Percentiles rank a stretch among this genome's conserved stretches.
These are phyloP conservation scores for Scaptomyza caliginosa DNA, from an alignment of 2,888 invertebrate species.

Conservation along the genomic window DNA sequence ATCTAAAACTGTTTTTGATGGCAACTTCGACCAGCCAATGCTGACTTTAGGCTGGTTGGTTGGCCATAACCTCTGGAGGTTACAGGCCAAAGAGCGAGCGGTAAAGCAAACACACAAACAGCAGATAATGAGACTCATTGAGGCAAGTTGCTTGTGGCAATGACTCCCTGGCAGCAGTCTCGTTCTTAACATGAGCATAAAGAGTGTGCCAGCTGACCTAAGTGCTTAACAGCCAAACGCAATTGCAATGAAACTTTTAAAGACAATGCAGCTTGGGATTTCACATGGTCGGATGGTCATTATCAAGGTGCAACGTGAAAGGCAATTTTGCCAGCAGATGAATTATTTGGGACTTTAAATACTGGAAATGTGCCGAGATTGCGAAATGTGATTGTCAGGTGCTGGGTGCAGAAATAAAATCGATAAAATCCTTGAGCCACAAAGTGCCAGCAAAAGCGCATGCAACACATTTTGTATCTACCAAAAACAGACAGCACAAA, in stretches of 20 bases:
- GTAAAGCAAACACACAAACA: slow-evolving; percentile 33
- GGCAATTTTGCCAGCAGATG: slow-evolving; percentile 18
- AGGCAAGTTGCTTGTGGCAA: slow-evolving; percentile 40
- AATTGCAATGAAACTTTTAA: slow-evolving; percentile 27
- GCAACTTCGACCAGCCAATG: slow-evolving; percentile 15
- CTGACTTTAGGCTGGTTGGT: slow-evolving; percentile 25
- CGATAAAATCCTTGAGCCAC: slow-evolving; percentile 25
- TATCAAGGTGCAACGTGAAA: slow-evolving; percentile 5
- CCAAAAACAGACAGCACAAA: slow-evolving; percentile 7
- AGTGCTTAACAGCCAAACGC: slow-evolving; percentile 21
- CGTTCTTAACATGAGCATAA: slow-evolving; percentile 11
- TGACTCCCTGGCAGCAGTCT: slow-evolving; percentile 7
- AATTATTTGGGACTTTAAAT: slow-evolving; percentile 23
- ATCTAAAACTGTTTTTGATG: slow-evolving; percentile 29
- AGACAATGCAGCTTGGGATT: background rate
- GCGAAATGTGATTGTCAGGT: slow-evolving; percentile 47
- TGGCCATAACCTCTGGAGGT: slow-evolving; percentile 4
- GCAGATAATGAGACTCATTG: slow-evolving; percentile 52
- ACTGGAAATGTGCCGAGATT: background rate
- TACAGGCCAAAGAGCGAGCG: slow-evolving; percentile 1
- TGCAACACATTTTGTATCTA: slow-evolving; percentile 30
- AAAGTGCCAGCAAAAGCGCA: slow-evolving; percentile 21
- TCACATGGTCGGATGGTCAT: background rate
- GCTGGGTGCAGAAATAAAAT: slow-evolving; percentile 32
- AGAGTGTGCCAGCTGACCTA: slow-evolving; percentile 3